These are phyloP conservation scores for Gasteruption jaculator DNA, from an alignment of 2,888 invertebrate genomes.

Conservation along the genomic window DNA sequence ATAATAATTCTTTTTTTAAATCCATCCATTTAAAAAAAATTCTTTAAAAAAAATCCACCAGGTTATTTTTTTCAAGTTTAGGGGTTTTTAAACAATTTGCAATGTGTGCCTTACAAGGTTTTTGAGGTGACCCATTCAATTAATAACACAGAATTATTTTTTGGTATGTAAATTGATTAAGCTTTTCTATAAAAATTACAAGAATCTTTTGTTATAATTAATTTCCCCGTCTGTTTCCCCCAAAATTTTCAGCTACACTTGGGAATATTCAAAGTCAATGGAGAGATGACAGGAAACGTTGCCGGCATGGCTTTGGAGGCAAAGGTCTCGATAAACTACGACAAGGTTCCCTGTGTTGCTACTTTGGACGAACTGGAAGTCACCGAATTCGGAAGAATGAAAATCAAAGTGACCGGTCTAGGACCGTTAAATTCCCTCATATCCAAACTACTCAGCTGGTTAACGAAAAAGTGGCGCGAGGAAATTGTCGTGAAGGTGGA, in stretches of 20 bases:
- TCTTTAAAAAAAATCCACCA: too few species aligned
- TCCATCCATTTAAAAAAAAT: too few species aligned
- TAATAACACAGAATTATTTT: slow-evolving; percentile 6
- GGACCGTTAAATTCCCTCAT: slow-evolving; percentile 22
- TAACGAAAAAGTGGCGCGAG: slow-evolving; percentile 23
- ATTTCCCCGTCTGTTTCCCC: background rate
- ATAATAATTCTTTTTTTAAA: background rate
- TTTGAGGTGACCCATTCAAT: too few species aligned
- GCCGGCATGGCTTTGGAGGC: slow-evolving; percentile 21
- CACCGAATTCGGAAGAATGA: slow-evolving; percentile 23
- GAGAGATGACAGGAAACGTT: slow-evolving; percentile 22
- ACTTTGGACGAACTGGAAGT: slow-evolving; percentile 23
- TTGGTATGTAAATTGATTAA: too few species aligned
- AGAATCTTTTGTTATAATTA: too few species aligned
- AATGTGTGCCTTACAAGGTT: too few species aligned
- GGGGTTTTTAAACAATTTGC: too few species aligned
- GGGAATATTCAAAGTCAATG: too few species aligned
- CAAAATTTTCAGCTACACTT: background rate
- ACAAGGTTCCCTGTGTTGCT: slow-evolving; percentile 21
- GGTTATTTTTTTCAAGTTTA: too few species aligned
- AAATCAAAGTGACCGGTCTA: slow-evolving; percentile 27
- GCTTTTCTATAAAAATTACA: too few species aligned
- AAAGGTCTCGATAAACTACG: slow-evolving; percentile 23
- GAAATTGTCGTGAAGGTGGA: slow-evolving; percentile 23
- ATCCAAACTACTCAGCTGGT: slow-evolving; percentile 23